Base-by-base conservation (phyloP, 2,797 vertebrate species). In the Borostomias antarcticus region DNA sequence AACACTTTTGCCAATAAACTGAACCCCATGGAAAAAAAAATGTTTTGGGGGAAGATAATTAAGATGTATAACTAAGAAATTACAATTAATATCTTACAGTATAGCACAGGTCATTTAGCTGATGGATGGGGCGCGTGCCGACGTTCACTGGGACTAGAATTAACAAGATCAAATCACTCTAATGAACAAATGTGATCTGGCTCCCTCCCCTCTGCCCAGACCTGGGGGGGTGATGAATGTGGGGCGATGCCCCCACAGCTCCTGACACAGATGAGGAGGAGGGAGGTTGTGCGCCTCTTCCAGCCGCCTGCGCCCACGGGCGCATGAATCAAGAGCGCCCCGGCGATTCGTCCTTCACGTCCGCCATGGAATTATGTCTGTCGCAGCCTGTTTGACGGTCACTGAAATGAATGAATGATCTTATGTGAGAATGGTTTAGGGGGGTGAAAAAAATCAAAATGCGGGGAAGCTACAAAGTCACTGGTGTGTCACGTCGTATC, bases 31-130 rank as follows among this genome's bases (percentile, higher is more conserved):
- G 57, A 58, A 70, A 73, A 72, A 69, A 43, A 29, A 58, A 52
- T 37, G 45, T 52, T 64, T 69, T 70, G 72, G 59, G 53, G 43
- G 68, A 69, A 72, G 84, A 83, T 89, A 83, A 90, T 88, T 85
- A 88, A 90, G 86, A 88, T 74, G 60, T 84, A 82, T 78, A 81
- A 84, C 77, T 66, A 75, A 79, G 74, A 82, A 76, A 80, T 79
- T 69, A 73, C 69, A 84, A 86, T 85, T 84, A 88, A 88, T 81
- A 85, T 73, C 68, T 58, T 64, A n/a, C n/a, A n/a, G n/a, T n/a
- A n/a, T n/a, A 0, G 11, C 70, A 66, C 67, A 82, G 82, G 83
- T 86, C 72, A 82, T 88, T 86, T 80, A 81, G 82, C 82, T 75
- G 81, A 81, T 82, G 76, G 85, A 65, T 82, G 67, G 72, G 76